phyloP scores from a whole-genome alignment of 2,888 invertebrate genomes.

The Lamellibrachia satsuma region DNA sequence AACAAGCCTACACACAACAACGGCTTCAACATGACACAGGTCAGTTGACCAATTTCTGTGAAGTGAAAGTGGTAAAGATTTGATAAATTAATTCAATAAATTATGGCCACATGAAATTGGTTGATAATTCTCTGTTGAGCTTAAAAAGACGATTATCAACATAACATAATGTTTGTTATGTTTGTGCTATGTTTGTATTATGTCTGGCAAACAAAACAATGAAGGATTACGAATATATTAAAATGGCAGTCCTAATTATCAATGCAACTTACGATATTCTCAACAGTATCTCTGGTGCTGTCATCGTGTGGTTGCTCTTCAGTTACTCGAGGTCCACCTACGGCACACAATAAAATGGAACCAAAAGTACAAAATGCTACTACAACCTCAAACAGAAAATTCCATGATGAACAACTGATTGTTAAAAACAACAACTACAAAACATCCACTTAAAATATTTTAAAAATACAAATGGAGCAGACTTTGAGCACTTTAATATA shows the following conservation, averaged over 20 bases:
- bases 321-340: neutral
- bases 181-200: neutral
- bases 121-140: neutral
- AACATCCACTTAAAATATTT: neutral
- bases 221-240: neutral
- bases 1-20: neutral
- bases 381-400: neutral
- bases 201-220: neutral
- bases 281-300: neutral
- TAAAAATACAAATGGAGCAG: no score
- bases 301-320: neutral
- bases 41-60: no score
- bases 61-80: no score
- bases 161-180: no score
- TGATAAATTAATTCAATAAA: no score
- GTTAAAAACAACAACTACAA: neutral
- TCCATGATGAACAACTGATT: neutral
- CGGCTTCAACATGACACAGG: neutral
- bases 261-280: neutral
- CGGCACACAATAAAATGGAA: neutral
- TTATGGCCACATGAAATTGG: no score
- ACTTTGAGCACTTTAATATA: no score
- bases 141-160: neutral
- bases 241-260: neutral
- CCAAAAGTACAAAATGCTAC: neutral